Evolutionary conservation across 2,888 invertebrate genomes (phyloP).

Genomic region (Hydriomena furcata): DNA sequence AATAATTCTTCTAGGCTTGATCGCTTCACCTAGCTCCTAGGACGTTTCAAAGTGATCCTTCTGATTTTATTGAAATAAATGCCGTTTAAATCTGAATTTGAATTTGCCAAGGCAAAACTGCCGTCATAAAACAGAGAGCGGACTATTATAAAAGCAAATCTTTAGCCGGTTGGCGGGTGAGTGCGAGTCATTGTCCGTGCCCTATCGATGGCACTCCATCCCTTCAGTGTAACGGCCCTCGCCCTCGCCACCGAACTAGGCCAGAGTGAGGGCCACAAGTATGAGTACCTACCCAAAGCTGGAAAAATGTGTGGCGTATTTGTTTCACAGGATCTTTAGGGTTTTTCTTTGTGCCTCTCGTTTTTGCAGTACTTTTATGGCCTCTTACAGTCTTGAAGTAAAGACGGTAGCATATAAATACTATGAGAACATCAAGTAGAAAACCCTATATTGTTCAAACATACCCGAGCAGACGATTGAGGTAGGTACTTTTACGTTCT

Average conservation of each 20-base stretch:
- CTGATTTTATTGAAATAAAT: too few relatives aligned
- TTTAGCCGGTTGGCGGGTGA: constrained; percentile 11
- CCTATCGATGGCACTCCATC: constrained; percentile 37
- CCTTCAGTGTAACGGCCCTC: constrained; percentile 23
- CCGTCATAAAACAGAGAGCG: background rate
- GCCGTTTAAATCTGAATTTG: too few relatives aligned
- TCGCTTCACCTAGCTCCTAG: too few relatives aligned
- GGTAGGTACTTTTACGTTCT: too few relatives aligned
- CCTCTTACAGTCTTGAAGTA: too few relatives aligned
- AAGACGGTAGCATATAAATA: too few relatives aligned
- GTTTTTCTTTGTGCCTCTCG: background rate
- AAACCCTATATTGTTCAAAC: background rate
- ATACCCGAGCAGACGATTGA: too few relatives aligned
- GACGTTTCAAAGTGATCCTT: too few relatives aligned
- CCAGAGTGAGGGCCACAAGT: constrained; percentile 27
- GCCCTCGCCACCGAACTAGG: constrained; percentile 33
- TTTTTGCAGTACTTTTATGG: too few relatives aligned
- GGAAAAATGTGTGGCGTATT: constrained; percentile 6
- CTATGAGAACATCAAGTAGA: background rate
- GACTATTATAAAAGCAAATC: background rate
- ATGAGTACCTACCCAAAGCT: constrained; percentile 10
- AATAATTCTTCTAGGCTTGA: too few relatives aligned
- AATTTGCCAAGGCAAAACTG: background rate
- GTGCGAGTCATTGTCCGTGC: constrained; percentile 34
- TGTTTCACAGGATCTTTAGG: constrained; percentile 1